Base-by-base conservation (phyloP, 2,113 vertebrate genomes). In the Poeciliopsis retropinna region DNA sequence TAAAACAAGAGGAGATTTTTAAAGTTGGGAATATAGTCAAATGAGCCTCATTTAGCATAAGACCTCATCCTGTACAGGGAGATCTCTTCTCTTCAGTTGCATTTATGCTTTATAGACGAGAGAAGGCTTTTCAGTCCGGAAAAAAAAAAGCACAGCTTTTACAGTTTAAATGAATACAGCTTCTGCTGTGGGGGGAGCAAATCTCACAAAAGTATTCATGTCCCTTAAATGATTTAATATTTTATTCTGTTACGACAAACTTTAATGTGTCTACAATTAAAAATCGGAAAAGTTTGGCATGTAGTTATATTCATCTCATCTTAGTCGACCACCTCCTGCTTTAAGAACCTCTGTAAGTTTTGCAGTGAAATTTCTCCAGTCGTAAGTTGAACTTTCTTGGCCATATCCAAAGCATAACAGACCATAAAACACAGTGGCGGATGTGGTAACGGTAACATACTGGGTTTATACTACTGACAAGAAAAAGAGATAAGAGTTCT, bases 21-120 rank as follows among this genome's bases (percentile, higher is more conserved):
- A 90, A 80, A 92, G 44, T 89, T 92, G 90, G 81, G 92, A 91
- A 91, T 92, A 79, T 44, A 67, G 63, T 41, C 66, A 72, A 75
- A 85, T 65, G 71, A 75, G 81, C 77, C 28, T 27, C 32, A 67
- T 88, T 92, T 91, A 88, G 76, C 91, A 92, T 91, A 72, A 81
- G 64, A 83, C 61, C 29, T 80, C 76, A 70, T 67, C 71, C 27
- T 32, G 63, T 57, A 70, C 61, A 76, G 57, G 51, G 51, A 64
- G 57, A 57, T 67, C 51, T 70, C 31, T 47, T 11, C 29, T 72
- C 70, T 69, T 78, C 12, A 72, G 75, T 57, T 15, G 31, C 28
- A 60, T 83, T 60, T 3, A 37, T 39, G 67, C 31, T n/a, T 44
- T 29, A 28, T 29, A 14, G 25, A 75, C 29, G n/a, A 17, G 57